phyloP scores from a whole-genome alignment of 1,140 invertebrate genomes.

The Caerostris extrusa region DNA sequence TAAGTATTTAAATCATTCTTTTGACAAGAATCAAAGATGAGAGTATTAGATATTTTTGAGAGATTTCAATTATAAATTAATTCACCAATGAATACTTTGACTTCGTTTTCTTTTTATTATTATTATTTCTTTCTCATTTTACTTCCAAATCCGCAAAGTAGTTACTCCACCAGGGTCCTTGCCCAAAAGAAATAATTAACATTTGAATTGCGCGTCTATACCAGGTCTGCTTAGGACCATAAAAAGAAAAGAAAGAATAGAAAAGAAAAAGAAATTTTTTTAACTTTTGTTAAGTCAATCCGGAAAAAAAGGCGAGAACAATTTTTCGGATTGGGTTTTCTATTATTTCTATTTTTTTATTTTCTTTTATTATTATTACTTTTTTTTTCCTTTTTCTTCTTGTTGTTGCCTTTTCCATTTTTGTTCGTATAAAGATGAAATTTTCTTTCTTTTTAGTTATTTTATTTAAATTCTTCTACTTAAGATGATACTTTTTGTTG shows the following conservation, averaged over 20 bases:
- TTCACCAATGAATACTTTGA: conserved; percentile 56
- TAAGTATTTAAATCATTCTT: conserved; percentile 45
- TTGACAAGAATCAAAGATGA: neutral
- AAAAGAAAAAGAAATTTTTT: conserved; percentile 46
- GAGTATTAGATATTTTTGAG: conserved; percentile 27
- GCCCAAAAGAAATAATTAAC: too few relatives aligned
- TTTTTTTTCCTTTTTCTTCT: neutral
- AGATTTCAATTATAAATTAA: conserved; percentile 66
- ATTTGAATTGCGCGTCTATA: neutral
- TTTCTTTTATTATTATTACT: neutral
- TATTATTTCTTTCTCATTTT: neutral
- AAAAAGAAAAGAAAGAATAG: too few relatives aligned
- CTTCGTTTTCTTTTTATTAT: too few relatives aligned
- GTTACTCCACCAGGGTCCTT: too few relatives aligned
- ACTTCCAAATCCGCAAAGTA: neutral
- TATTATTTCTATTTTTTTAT: too few relatives aligned
- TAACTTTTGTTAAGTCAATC: conserved; percentile 63
- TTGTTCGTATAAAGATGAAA: too few relatives aligned
- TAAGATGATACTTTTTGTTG: conserved; percentile 13
- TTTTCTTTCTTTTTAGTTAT: neutral
- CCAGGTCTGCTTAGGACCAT: neutral
- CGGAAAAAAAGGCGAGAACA: neutral
- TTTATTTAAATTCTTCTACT: neutral
- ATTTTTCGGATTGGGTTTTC: conserved; percentile 32
- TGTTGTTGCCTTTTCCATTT: neutral